Evolutionary conservation across 2,888 invertebrate species (phyloP).

Genomic region (Hesperia comma): DNA sequence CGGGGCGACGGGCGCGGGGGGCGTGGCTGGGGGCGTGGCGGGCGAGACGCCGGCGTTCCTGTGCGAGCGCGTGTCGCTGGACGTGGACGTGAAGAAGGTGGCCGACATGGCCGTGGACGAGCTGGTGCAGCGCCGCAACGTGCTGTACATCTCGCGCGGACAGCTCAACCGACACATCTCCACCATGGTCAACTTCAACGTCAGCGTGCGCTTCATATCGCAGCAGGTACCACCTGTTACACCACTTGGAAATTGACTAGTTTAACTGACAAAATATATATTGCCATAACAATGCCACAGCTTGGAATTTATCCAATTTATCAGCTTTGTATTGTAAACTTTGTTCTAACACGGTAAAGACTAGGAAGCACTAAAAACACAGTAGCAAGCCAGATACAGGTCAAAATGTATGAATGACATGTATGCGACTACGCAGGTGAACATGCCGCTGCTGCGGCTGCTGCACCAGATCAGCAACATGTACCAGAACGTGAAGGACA

Average conservation of each 20-base stretch:
- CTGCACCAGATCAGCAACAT: conserved; percentile 98
- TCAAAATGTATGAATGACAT: background rate
- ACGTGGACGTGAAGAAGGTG: conserved; percentile 94
- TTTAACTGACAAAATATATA: too few species aligned
- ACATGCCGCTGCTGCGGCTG: conserved; percentile 96
- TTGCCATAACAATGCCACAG: too few species aligned
- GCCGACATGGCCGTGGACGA: conserved; percentile 95
- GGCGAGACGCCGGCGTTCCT: conserved; percentile 94
- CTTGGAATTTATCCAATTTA: too few species aligned
- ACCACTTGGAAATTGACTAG: too few species aligned
- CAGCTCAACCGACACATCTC: conserved; percentile 96
- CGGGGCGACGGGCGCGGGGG: conserved; percentile 56
- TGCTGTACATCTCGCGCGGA: conserved; percentile 93
- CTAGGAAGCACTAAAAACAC: too few species aligned
- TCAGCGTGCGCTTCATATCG: conserved; percentile 94
- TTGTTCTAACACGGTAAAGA: too few species aligned
- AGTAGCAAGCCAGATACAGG: too few species aligned
- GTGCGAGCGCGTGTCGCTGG: conserved; percentile 95
- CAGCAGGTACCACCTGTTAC: conserved; percentile 88
- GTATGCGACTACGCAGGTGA: conserved; percentile 83
- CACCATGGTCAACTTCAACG: conserved; percentile 94
- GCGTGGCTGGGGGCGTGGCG: conserved; percentile 85
- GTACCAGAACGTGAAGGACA: conserved; percentile 98
- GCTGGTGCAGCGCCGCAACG: conserved; percentile 91
- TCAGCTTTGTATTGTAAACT: too few species aligned